Evolutionary conservation across 2,797 vertebrate species (phyloP), one percentile per base, ranked within the genome.

Genomic region (Sternarchorhynchus goeldii): DNA sequence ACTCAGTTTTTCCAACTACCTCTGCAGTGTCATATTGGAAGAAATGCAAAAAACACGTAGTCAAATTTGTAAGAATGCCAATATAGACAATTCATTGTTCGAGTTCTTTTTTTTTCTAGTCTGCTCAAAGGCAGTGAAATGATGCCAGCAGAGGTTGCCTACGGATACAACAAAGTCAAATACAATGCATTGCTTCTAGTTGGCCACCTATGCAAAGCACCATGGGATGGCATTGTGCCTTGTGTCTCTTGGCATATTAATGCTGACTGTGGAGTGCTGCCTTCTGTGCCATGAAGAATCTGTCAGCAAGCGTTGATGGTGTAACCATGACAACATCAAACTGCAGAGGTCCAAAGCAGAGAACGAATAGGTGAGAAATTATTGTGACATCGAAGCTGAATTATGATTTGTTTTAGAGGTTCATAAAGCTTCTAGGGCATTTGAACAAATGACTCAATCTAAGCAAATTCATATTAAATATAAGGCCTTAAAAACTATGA

Each of bases 281-380:
- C 32, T 32, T 69, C 53, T 64, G 62, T 6, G 64, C 8, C 45
- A 71, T 10, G 25, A 39, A 77, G 53, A 34, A 16, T 39, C 45
- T 69, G 36, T 62, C 45, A 36, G 21, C 56, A 59, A 62, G 16
- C 59, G 6, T 16, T 67, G 67, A 55, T 67, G 16, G 20, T 75
- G 77, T 72, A 67, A 65, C 57, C 59, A 74, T 81, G 78, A 76
- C 73, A 73, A 73, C 65, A 73, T n/a, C 69, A 66, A 21, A 73
- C 34, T 16, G 58, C 10, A 57, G 39, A n/a, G 67, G 17, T 70
- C 50, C 68, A 34, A 59, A 25, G 66, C 18, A 25, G 25, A 55
- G 25, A 55, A 1, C 25, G 62, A 72, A 69, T 16, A 62, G 53
- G 63, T 66, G n/a, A 32, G 25, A 36, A 59, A 50, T 63, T n/a